Evolutionary conservation across 1,140 invertebrate species (phyloP).

Genomic region (Melitaea cinxia): DNA sequence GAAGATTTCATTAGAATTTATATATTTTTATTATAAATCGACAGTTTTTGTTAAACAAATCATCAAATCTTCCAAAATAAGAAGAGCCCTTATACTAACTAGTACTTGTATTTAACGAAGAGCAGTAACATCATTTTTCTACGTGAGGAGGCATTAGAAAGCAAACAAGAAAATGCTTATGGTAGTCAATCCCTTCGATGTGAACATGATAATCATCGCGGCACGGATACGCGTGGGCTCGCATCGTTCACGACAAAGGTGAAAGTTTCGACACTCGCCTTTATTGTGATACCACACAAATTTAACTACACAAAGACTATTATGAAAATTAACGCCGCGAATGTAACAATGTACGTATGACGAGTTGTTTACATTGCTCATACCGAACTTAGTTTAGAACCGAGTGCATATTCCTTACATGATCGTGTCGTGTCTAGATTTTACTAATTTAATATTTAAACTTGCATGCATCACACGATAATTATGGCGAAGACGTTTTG

Average conservation of each 20-base stretch:
- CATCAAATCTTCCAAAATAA: no score
- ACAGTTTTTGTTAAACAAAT: no score
- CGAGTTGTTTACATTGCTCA: conserved; percentile 37
- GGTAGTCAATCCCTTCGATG: conserved; percentile 34
- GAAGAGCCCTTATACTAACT: no score
- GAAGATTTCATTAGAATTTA: no score
- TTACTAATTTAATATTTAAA: conserved; percentile 21
- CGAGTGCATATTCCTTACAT: conserved; percentile 32
- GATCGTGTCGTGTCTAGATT: conserved; percentile 16
- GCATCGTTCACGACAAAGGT: conserved; percentile 44
- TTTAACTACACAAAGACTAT: conserved; percentile 38
- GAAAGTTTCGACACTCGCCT: conserved; percentile 48
- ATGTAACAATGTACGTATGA: conserved; percentile 35
- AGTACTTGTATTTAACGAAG: not conserved
- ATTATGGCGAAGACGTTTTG: conserved; percentile 5
- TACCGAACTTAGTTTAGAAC: conserved; percentile 25
- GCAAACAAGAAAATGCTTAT: conserved; percentile 26
- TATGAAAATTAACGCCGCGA: conserved; percentile 37
- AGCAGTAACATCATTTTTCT: not conserved
- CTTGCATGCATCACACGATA: conserved; percentile 20
- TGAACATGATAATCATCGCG: conserved; percentile 42
- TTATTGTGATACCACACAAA: conserved; percentile 39
- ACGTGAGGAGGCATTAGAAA: conserved; percentile 23
- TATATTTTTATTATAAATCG: no score
- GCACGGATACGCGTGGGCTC: conserved; percentile 43